phyloP scores from a whole-genome alignment of 2,113 vertebrate species.

The Sprattus sprattus region DNA sequence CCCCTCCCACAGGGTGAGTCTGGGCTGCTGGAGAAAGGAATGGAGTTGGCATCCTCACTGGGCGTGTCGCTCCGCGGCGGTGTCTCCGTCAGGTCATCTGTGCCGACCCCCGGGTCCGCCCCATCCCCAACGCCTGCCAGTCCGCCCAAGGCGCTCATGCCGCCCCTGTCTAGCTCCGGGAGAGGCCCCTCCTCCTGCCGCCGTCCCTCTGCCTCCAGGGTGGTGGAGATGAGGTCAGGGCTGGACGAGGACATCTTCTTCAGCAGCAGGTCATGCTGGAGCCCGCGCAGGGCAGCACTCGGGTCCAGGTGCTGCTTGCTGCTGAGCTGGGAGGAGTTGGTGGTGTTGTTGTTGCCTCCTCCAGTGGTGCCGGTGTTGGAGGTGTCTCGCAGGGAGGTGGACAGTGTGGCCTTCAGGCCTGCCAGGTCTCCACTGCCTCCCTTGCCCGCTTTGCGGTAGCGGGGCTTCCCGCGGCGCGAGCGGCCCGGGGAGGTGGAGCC shows the following conservation, averaged over 20 bases:
- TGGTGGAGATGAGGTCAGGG: conserved; percentile 88
- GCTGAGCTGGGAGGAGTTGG: conserved; percentile 46
- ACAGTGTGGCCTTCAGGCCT: conserved; percentile 77
- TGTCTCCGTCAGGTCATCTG: conserved; percentile 64
- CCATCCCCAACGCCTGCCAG: conserved; percentile 52
- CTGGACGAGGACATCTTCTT: conserved; percentile 89
- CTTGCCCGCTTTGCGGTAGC: conserved; percentile 83
- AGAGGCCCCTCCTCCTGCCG: conserved; percentile 58
- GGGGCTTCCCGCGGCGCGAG: conserved; percentile 83
- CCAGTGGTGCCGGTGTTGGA: conserved; percentile 51
- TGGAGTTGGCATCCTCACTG: conserved; percentile 79
- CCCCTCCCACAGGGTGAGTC: conserved; percentile 81
- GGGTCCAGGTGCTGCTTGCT: conserved; percentile 74
- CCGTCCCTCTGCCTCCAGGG: conserved; percentile 75
- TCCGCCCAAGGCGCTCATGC: conserved; percentile 66
- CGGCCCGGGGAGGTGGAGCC: conserved; percentile 86
- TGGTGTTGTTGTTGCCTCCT: conserved; percentile 21
- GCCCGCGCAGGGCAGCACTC: conserved; percentile 73
- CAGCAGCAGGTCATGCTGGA: conserved; percentile 82
- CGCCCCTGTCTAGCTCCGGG: conserved; percentile 64
- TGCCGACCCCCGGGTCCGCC: conserved; percentile 47
- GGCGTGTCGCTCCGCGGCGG: conserved; percentile 77
- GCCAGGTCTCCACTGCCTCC: conserved; percentile 85
- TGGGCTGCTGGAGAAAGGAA: conserved; percentile 84
- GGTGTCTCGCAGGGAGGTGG: conserved; percentile 64